Evolutionary conservation across 2,113 vertebrate species (phyloP).

Genomic region (Tenebrosternarchus preto): DNA sequence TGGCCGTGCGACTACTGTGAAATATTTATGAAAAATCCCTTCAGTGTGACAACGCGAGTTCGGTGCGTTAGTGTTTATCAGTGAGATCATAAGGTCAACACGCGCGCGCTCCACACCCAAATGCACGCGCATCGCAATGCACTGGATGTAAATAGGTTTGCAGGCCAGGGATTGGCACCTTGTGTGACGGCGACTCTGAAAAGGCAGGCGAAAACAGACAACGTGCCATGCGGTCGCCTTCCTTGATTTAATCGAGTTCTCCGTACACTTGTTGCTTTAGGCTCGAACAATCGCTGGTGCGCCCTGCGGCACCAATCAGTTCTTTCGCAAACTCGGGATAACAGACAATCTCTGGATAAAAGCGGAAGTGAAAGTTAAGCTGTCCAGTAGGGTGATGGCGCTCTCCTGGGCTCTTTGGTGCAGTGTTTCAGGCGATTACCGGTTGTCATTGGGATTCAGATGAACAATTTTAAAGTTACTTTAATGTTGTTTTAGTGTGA

Average conservation of each 20-base stretch:
- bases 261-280: neutral
- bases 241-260: conserved; percentile 13
- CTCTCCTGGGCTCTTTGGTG: too few relatives aligned
- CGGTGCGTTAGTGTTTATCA: conserved; percentile 26
- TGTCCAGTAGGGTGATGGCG: too few relatives aligned
- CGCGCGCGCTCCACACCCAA: conserved; percentile 14
- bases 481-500: too few relatives aligned
- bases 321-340: too few relatives aligned
- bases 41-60: neutral
- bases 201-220: neutral
- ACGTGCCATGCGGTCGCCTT: neutral
- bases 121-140: conserved; percentile 38
- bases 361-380: too few relatives aligned
- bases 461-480: too few relatives aligned
- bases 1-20: conserved; percentile 58
- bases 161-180: neutral
- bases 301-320: too few relatives aligned
- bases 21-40: conserved; percentile 53
- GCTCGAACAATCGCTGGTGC: too few relatives aligned
- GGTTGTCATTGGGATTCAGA: too few relatives aligned
- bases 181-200: neutral
- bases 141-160: conserved; percentile 47
- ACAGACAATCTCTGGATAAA: too few relatives aligned
- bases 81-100: conserved; percentile 47
- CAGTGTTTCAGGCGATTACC: too few relatives aligned